Percentiles rank a stretch among this genome's conserved stretches.
Conservation (phyloP, 2,113 vertebrate genomes). For the Otolemur garnettii region DNA sequence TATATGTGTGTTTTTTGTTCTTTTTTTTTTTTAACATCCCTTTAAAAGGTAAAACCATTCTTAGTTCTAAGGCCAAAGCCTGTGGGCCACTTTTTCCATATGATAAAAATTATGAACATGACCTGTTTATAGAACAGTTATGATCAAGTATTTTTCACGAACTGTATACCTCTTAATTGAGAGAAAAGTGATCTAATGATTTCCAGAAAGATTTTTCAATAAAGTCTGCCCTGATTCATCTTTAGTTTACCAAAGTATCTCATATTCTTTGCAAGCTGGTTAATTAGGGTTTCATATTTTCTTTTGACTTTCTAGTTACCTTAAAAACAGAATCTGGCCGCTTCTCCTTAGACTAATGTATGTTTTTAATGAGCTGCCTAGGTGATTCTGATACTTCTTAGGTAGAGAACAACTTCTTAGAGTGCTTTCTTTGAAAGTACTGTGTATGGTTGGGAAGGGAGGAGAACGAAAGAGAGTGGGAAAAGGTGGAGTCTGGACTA, state of each 20-base stretch:
- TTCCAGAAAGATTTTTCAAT: slow-evolving; percentile 23
- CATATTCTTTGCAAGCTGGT: not conserved
- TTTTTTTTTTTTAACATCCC: not conserved
- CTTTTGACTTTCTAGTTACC: not conserved
- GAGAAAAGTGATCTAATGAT: not conserved
- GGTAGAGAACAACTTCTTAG: not conserved
- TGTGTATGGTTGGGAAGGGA: not conserved
- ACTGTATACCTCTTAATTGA: not conserved
- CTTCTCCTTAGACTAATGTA: not conserved
- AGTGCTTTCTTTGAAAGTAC: slow-evolving; percentile 25
- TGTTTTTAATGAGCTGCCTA: slow-evolving; percentile 1
- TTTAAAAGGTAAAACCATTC: not conserved
- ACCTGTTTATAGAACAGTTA: not conserved
- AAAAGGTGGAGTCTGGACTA: not conserved
- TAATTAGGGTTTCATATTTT: slow-evolving; percentile 25
- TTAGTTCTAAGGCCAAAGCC: not conserved
- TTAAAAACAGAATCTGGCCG: not conserved
- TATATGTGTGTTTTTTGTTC: not conserved
- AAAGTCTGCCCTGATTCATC: not conserved
- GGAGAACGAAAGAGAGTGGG: not conserved
- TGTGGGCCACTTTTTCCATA: not conserved
- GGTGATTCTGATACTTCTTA: slow-evolving; percentile 32
- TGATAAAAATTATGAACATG: slow-evolving; percentile 16
- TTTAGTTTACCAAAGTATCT: slow-evolving; percentile 32
- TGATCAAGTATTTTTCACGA: not conserved